Conservation (phyloP, 1,140 invertebrate genomes). For the Geopemphigus sp. region DNA sequence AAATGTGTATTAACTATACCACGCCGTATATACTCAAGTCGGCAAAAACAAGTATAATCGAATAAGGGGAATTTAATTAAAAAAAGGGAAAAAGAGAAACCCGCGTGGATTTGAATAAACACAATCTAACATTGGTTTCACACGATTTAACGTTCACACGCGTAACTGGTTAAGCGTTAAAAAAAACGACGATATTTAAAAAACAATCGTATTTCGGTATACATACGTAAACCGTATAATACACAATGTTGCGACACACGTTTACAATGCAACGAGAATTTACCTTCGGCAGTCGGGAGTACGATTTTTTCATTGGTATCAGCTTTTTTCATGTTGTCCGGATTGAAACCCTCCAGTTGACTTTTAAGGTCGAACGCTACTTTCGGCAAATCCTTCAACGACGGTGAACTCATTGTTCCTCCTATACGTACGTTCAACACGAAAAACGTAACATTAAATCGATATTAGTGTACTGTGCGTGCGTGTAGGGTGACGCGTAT, state of each 20-base stretch:
- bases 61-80: no score
- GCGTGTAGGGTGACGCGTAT: neutral
- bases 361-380: conserved; percentile 82
- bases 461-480: neutral
- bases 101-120: no score
- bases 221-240: neutral
- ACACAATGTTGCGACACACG: no score
- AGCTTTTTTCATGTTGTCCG: conserved; percentile 77
- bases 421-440: neutral
- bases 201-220: neutral
- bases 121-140: no score
- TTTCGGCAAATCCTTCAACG: conserved; percentile 84
- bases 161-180: neutral
- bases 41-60: no score
- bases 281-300: conserved; percentile 85
- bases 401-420: conserved; percentile 57
- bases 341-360: conserved; percentile 82
- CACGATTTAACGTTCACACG: neutral
- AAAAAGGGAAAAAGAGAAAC: no score
- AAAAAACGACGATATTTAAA: neutral
- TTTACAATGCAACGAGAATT: conserved; percentile 35
- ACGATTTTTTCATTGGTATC: conserved; percentile 83
- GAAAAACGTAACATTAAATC: conserved; percentile 8
- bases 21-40: no score
- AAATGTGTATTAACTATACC: no score